Base-by-base conservation (phyloP, 2,888 invertebrate species). In the Nycteola revayana region DNA sequence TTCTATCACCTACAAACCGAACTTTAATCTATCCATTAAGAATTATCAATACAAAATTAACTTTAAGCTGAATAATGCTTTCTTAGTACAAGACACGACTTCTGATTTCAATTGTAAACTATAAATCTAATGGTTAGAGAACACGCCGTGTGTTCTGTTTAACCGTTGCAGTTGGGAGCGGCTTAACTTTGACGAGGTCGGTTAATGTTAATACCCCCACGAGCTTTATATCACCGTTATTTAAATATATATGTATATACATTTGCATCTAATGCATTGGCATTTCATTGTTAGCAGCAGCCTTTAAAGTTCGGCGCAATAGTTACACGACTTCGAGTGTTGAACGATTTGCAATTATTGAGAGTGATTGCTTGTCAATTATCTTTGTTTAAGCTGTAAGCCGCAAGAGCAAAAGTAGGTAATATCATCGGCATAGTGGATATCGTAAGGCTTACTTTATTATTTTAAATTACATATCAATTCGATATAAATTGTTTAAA, bases 41-140 rank as follows among this genome's bases (percentile, higher is more conserved):
- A 40, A 43, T 38, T 40, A 53, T 57, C 47, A 41, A 48, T 44
- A 47, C 42, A 45, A 53, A 56, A 58, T 56, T 58, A 52, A 51
- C 35, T 36, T 49, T 58, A 54, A 49, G 27, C 53, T 60, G 42
- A 65, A 60, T 64, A 60, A 65, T 59, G 44, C 49, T 48, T 58
- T 57, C 39, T 50, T 54, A 50, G 49, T 68, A 66, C 75, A 51
- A 60, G 66, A 60, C 75, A 74, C 66, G 73, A 75, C 71, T 73
- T 53, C 64, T 66, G 64, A 64, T 62, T 63, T 63, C 55, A 53
- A 60, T 61, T 62, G 66, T 63, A 35, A 40, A 49, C 56, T 50
- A 68, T 74, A 69, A 70, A 73, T 72, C 51, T 60, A 44, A 46
- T 44, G 51, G 53, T 54, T 49, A 51, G 54, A 60, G 49, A 51